phyloP scores from a whole-genome alignment of 2,797 vertebrate species.

The Cercopithecus diana region DNA sequence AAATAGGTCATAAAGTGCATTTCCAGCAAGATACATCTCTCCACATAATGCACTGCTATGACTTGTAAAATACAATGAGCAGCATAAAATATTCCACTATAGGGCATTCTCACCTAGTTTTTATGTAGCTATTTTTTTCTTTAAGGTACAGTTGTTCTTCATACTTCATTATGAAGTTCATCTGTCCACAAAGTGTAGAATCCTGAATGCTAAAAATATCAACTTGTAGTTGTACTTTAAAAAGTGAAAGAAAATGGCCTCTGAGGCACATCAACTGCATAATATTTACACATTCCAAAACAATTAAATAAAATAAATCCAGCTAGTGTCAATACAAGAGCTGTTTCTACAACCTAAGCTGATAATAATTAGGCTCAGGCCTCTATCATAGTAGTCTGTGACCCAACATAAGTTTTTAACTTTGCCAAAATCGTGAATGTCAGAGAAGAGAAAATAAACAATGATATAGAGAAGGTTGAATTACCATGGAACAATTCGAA shows the following conservation, averaged over 20 bases:
- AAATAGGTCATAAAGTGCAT: not conserved
- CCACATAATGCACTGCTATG: rapidly evolving
- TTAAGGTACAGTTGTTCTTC: not conserved
- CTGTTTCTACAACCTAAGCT: not conserved
- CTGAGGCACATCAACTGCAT: not conserved
- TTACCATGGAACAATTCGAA: not conserved
- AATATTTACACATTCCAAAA: constrained; percentile 25
- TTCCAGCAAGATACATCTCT: rapidly evolving
- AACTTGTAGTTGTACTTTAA: not conserved
- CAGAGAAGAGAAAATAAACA: constrained; percentile 61
- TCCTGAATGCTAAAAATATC: not conserved
- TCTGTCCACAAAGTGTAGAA: not conserved
- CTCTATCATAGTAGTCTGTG: not conserved
- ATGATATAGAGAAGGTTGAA: not conserved
- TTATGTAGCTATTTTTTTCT: not conserved
- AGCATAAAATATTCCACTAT: not conserved
- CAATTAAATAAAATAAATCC: constrained; percentile 44
- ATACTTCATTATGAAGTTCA: not conserved
- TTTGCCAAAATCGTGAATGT: not conserved
- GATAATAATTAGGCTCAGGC: not conserved
- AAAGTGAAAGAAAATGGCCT: not conserved
- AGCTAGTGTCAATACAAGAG: not conserved
- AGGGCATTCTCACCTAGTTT: not conserved
- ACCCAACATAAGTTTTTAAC: not conserved
- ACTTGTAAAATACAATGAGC: not conserved